phyloP scores from a whole-genome alignment of 2,113 vertebrate species.

The Stegastes partitus region DNA sequence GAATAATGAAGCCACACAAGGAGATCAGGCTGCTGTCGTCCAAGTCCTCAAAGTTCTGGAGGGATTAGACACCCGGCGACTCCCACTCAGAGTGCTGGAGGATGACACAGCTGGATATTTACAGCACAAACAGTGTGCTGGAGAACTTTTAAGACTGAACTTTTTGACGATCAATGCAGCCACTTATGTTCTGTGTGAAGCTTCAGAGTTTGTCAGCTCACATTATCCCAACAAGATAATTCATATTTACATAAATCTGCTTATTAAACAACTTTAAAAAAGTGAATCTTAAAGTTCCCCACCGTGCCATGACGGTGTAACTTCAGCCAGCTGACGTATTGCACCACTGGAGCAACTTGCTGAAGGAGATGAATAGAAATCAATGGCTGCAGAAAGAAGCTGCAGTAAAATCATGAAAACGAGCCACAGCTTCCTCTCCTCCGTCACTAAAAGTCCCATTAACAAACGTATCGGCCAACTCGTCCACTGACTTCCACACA shows the following conservation, averaged over 20 bases:
- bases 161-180: neutral
- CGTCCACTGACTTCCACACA: neutral
- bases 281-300: too few species aligned
- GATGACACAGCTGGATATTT: neutral
- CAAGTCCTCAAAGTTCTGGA: slow-evolving; percentile 24
- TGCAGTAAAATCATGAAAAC: too few species aligned
- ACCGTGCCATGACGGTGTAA: neutral
- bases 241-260: too few species aligned
- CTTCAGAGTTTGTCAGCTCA: too few species aligned
- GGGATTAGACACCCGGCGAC: neutral
- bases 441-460: too few species aligned
- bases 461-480: too few species aligned
- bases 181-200: neutral
- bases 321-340: neutral
- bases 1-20: slow-evolving; percentile 52
- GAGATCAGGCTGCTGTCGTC: slow-evolving; percentile 20
- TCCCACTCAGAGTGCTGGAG: neutral
- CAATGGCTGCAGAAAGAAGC: neutral
- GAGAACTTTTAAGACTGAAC: too few species aligned
- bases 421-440: too few species aligned
- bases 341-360: too few species aligned
- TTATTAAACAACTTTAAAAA: too few species aligned
- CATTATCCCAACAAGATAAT: too few species aligned
- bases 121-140: neutral
- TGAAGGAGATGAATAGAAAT: neutral